Conservation (phyloP, 2,797 vertebrate species). For the Poecilia picta region DNA sequence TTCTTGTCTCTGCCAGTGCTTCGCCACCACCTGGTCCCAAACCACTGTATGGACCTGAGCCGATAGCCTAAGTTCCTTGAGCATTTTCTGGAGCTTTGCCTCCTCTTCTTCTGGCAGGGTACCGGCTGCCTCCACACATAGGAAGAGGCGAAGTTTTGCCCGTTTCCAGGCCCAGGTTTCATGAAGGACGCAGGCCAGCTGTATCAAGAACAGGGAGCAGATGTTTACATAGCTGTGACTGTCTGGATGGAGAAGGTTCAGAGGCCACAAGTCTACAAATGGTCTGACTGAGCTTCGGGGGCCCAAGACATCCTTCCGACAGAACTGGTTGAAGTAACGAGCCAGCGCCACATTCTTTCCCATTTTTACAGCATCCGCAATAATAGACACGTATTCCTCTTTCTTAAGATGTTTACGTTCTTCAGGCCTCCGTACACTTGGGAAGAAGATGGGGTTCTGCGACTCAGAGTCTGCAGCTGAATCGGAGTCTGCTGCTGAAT, state of each 20-base stretch:
- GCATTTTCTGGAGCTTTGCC: slow-evolving; percentile 81
- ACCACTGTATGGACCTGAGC: slow-evolving; percentile 83
- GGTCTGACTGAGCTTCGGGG: slow-evolving; percentile 2
- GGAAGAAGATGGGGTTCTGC: slow-evolving; percentile 49
- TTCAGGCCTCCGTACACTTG: slow-evolving; percentile 54
- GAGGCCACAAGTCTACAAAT: slow-evolving; percentile 87
- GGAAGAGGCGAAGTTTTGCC: slow-evolving; percentile 84
- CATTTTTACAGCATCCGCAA: slow-evolving; percentile 89
- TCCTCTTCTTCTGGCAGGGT: slow-evolving; percentile 83
- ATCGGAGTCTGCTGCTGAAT: slow-evolving; percentile 47
- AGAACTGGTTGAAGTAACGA: slow-evolving; percentile 83
- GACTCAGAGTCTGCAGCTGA: slow-evolving; percentile 32
- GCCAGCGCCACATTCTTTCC: slow-evolving; percentile 87
- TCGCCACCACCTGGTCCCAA: slow-evolving; percentile 85
- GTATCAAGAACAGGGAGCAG: slow-evolving; percentile 89
- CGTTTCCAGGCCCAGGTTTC: slow-evolving; percentile 86
- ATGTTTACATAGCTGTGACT: slow-evolving; percentile 84
- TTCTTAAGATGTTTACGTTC: slow-evolving; percentile 74
- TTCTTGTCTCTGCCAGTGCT: slow-evolving; percentile 84
- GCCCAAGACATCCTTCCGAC: slow-evolving; percentile 58
- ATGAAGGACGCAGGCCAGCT: slow-evolving; percentile 87
- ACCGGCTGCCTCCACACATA: slow-evolving; percentile 85
- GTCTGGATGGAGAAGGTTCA: slow-evolving; percentile 87
- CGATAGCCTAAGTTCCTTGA: slow-evolving; percentile 86
- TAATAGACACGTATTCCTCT: slow-evolving; percentile 86